Base-by-base conservation (phyloP, 2,113 vertebrate species). In the Salvelinus namaycush region DNA sequence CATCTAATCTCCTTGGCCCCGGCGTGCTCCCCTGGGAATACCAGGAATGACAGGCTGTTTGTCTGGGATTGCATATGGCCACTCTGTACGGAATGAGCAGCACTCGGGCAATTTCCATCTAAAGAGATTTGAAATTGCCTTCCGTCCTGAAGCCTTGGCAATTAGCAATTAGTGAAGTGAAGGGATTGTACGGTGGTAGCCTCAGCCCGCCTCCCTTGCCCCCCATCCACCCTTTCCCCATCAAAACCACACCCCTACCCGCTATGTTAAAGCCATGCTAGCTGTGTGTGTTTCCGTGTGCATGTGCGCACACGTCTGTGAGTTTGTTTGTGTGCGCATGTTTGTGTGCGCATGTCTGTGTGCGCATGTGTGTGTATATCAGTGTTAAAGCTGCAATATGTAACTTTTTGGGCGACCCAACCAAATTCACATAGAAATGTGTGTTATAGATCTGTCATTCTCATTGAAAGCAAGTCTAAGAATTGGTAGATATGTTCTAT, bases 101-200 rank as follows among this genome's bases (percentile, higher is more conserved):
- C 85, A 76, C 87, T 87, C 84, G 76, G 81, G 89, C 86, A 92
- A 90, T 92, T 92, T 91, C 87, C 86, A 90, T 86, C 87, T 91
- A 88, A 91, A 90, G 87, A 89, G 87, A 87, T 89, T 91, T 89
- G 83, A 89, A 91, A 92, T 91, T 90, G 90, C 91, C 86, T 88
- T 90, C 86, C 73, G 87, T 89, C 88, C 81, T 88, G 87, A 85
- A 92, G 87, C 84, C 87, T 76, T 85, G 81, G 86, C 90, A 92
- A 92, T 93, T 91, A 91, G 89, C 89, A 91, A 87, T 90, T 88
- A 92, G 90, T 81, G 85, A 81, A 89, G 85, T 67, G 65, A 67
- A 29, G 65, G 89, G 88, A 90, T 89, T 91, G 90, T 87, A 86
- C 84, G 77, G 73, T 81, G 73, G 66, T 75, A 73, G 79, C 69